Percentiles rank a stretch among this genome's conserved stretches.
Evolutionary conservation across 2,888 invertebrate genomes (phyloP).

Genomic region (Ennomos erosarius): DNA sequence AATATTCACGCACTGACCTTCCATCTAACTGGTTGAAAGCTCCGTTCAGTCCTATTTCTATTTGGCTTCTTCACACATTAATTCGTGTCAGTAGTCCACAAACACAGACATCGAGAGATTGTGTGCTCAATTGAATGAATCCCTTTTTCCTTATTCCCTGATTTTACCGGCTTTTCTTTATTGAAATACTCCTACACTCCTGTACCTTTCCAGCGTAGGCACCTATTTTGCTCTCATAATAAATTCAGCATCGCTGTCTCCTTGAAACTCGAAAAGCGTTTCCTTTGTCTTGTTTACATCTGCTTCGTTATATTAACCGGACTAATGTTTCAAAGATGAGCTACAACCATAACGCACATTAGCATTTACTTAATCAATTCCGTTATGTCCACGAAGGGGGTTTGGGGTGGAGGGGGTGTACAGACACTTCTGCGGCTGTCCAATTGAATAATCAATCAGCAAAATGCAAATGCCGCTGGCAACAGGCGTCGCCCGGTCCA

Average conservation of each 20-base stretch:
- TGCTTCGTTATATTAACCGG: conserved; percentile 24
- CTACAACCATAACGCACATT: conserved; percentile 64
- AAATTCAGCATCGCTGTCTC: conserved; percentile 24
- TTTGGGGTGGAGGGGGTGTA: conserved; percentile 31
- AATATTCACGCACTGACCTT: too few relatives aligned
- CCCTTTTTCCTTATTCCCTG: conserved; percentile 13
- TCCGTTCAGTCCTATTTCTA: too few relatives aligned
- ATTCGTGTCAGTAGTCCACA: too few relatives aligned
- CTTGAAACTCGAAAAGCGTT: conserved; percentile 15
- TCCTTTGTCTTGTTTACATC: conserved; percentile 31
- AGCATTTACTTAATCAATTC: conserved; percentile 76
- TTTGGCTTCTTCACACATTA: too few relatives aligned
- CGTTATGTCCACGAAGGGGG: conserved; percentile 53
- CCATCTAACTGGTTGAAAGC: too few relatives aligned
- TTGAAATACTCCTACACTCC: conserved; percentile 10
- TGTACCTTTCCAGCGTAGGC: not conserved
- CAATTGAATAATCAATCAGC: conserved; percentile 82
- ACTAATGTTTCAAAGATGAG: conserved; percentile 44
- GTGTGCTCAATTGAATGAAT: conserved; percentile 10
- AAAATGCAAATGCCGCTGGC: conserved; percentile 76
- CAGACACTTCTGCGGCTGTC: conserved; percentile 56
- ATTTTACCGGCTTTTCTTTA: conserved; percentile 22
- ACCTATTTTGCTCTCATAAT: conserved; percentile 30
- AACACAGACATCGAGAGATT: conserved; percentile 1
- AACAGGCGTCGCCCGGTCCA: conserved; percentile 62